Evolutionary conservation across 1,140 invertebrate species (phyloP), one percentile per base, ranked within the genome.

Genomic region (Pissodes strobi): DNA sequence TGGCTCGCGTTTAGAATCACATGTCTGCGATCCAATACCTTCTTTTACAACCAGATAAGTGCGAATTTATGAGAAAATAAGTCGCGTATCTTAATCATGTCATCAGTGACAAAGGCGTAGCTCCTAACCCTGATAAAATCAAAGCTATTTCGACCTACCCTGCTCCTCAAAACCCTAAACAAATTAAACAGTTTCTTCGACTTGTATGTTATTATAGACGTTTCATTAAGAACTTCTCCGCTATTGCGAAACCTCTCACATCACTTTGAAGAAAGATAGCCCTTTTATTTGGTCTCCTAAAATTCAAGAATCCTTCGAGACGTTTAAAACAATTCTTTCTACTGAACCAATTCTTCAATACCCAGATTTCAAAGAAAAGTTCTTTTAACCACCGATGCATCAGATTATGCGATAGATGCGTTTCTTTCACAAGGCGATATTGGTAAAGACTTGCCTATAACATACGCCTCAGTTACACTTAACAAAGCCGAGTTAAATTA

Each of bases 181-280:
- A 76, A 8, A 75, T 78, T 10, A 68, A 66, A 74, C 49, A 65
- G 39, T 83, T 82, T 67, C 43, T 83, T 41, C 81, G 81, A 18
- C 61, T 82, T 9, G 53, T 59, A 4, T 61, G 69, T 6, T 71
- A 71, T 55, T 71, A 71, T 46, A 22, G 64, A 23, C 15, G 30
- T 39, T 70, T 68, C 46, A 68, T 69, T 18, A 22, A 58, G 34
- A 46, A 70, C 37, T 70, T 69, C 27, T 34, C 63, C 3, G 43
- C 55, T 9, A 18, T 45, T 2, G 46, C 66, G 6, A 67, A 71
- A 59, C 61, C 65, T 58, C 25, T 69, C 12, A 71, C 66, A 10
- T 27, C 48, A 9, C 41, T 69, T 38, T 67, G 34, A 69, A 66
- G 38, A 64, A 70, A 46, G 58, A 69, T 56, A n/a, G 15, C 12